These are phyloP conservation scores for Scaptomyza hsui DNA, from an alignment of 1,140 invertebrate genomes.

Conservation along the genomic window DNA sequence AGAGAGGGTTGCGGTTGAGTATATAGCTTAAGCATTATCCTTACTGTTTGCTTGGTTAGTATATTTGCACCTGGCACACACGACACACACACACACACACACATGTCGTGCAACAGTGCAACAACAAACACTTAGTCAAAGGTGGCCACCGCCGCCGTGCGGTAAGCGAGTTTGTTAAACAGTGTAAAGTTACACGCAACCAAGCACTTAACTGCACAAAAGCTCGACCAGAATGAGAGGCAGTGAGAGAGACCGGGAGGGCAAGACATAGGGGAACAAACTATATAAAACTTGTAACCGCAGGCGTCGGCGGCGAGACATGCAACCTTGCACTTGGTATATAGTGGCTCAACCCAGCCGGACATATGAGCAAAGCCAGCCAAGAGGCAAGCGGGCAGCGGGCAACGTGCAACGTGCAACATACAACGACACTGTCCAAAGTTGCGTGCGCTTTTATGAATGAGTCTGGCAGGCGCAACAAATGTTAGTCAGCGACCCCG, in stretches of 20 bases:
- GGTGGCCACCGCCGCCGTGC: conserved; percentile 26
- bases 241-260: not conserved
- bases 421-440: conserved; percentile 12
- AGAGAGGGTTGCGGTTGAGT: not conserved
- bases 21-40: conserved; percentile 40
- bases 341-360: conserved; percentile 8
- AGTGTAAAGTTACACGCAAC: conserved; percentile 81
- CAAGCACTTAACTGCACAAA: conserved; percentile 81
- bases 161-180: conserved; percentile 73
- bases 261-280: conserved; percentile 8
- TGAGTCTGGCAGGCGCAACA: conserved; percentile 62
- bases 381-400: too few species aligned
- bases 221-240: conserved; percentile 28
- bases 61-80: conserved; percentile 66
- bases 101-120: conserved; percentile 28
- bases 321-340: conserved; percentile 72
- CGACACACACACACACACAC: not conserved
- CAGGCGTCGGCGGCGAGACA: conserved; percentile 44
- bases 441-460: conserved; percentile 78
- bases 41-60: conserved; percentile 19
- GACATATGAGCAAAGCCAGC: not conserved
- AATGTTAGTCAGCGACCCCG: conserved; percentile 74
- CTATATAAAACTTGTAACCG: conserved; percentile 49
- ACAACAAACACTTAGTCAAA: conserved; percentile 51
- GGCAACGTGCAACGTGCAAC: too few species aligned